Evolutionary conservation across 1,140 invertebrate species (phyloP).

Genomic region (Heliconius nattereri): DNA sequence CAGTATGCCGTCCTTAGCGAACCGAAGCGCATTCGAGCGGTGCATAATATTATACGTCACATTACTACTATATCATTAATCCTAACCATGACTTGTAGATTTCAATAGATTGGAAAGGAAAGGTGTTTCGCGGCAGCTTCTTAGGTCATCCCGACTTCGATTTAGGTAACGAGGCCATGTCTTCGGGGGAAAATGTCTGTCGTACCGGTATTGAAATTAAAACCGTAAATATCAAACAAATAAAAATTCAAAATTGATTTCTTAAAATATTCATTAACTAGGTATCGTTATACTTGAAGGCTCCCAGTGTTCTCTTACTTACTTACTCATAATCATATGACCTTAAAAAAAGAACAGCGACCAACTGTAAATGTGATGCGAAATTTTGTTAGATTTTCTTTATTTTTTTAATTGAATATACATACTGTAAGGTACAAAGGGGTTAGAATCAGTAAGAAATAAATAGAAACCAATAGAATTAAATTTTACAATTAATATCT

Average conservation of each 20-base stretch:
- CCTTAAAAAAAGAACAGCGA: no score
- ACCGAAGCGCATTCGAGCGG: constrained; percentile 24
- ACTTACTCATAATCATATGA: no score
- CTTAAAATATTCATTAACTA: no score
- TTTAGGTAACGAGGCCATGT: not conserved
- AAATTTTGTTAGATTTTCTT: no score
- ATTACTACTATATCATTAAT: constrained; percentile 22
- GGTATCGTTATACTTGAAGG: no score
- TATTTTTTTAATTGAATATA: no score
- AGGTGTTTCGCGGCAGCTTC: not conserved
- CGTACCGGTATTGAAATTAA: not conserved
- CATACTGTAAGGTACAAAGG: no score
- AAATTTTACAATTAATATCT: no score
- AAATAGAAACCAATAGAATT: no score
- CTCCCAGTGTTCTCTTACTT: no score
- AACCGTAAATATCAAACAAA: not conserved
- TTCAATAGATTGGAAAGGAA: constrained; percentile 6
- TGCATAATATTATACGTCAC: constrained; percentile 25
- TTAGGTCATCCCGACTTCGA: not conserved
- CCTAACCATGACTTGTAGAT: constrained; percentile 12
- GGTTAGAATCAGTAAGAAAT: no score
- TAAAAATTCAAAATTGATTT: not conserved
- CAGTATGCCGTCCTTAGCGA: constrained; percentile 24
- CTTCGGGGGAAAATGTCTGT: not conserved
- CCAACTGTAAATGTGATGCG: no score